These are phyloP conservation scores for Heterodera schachtii DNA, from an alignment of 1,140 invertebrate species.

Conservation along the genomic window DNA sequence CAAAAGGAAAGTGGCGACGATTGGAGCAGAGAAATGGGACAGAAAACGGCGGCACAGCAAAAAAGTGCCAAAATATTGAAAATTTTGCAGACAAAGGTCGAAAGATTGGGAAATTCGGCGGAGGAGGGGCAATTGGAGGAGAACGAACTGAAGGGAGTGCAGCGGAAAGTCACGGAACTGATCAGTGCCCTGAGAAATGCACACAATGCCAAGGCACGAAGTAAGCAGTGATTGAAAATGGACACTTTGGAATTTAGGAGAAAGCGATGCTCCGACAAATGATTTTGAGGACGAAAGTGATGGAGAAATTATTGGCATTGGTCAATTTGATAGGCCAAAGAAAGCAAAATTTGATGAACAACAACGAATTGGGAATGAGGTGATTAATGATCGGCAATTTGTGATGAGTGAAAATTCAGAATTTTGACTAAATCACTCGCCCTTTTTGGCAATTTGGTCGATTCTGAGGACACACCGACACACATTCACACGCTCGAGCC, in stretches of 20 bases:
- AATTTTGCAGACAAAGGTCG: not conserved
- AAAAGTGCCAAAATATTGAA: not conserved
- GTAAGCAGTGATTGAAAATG: not conserved
- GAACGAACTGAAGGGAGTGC: not conserved
- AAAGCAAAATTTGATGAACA: not conserved
- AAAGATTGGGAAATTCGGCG: not conserved
- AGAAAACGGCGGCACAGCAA: not conserved
- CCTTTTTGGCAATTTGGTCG: not conserved
- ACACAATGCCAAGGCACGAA: not conserved
- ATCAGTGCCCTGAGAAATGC: not conserved
- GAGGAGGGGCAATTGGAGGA: not conserved
- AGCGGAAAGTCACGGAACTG: not conserved
- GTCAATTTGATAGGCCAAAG: not conserved
- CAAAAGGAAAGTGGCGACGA: not conserved
- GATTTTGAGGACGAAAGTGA: not conserved
- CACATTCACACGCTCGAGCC: not conserved
- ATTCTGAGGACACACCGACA: not conserved
- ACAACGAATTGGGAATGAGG: not conserved
- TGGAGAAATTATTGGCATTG: conserved; percentile 6
- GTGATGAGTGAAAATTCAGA: not conserved
- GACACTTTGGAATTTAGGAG: not conserved
- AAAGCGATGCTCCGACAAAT: not conserved
- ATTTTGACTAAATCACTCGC: not conserved
- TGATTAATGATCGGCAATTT: not conserved
- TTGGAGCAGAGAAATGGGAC: not conserved